Percentiles rank a stretch among this genome's conserved stretches.
Evolutionary conservation across 1,140 invertebrate species (phyloP).

Genomic region (Lycorma delicatula): DNA sequence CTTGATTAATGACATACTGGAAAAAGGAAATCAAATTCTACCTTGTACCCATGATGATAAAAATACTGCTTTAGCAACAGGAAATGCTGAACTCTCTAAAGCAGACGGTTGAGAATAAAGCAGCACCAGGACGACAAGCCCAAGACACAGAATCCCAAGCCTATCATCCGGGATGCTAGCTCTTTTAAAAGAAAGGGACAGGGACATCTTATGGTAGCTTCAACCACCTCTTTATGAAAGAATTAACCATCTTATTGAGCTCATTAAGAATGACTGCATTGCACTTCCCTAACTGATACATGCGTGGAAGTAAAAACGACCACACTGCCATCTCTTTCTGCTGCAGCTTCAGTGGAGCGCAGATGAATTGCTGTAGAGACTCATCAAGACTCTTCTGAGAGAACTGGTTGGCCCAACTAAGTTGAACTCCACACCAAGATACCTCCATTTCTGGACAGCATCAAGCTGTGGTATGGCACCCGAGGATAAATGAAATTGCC

Average conservation of each 20-base stretch:
- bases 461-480: neutral
- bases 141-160: slow-evolving; percentile 22
- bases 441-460: neutral
- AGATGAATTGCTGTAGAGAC: slow-evolving; percentile 21
- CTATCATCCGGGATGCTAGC: slow-evolving; percentile 24
- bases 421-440: neutral
- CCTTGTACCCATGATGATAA: neutral
- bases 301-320: slow-evolving; percentile 28
- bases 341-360: slow-evolving; percentile 33
- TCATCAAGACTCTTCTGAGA: neutral
- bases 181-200: slow-evolving; percentile 32
- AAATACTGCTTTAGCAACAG: neutral
- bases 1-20: neutral
- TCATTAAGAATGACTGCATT: slow-evolving; percentile 25
- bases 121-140: neutral
- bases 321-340: slow-evolving; percentile 23
- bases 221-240: slow-evolving; percentile 30
- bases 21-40: too few relatives aligned
- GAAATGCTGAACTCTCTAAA: neutral
- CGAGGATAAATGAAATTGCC: neutral
- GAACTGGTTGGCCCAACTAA: neutral
- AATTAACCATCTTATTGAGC: neutral
- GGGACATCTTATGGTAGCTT: slow-evolving; percentile 33
- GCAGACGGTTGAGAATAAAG: neutral
- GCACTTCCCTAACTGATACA: slow-evolving; percentile 28